A percentile compares a stretch with the other conserved stretches of the same genome.
Conservation (phyloP, 2,113 vertebrate species). For the Scolopax mira region DNA sequence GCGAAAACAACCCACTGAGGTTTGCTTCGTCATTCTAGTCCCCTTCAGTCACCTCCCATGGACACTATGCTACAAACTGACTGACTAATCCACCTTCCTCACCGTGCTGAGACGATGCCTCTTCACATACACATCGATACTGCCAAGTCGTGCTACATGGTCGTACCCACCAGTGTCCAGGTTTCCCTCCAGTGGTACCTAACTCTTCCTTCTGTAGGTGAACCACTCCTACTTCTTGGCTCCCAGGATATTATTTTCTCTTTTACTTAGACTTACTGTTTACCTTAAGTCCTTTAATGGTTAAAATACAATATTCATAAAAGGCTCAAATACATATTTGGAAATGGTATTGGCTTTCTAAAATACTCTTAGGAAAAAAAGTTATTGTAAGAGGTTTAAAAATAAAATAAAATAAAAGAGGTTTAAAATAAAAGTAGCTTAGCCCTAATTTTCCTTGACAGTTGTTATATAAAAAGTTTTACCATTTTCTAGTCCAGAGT, state of each 20-base stretch:
- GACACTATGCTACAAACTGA: neutral
- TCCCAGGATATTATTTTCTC: neutral
- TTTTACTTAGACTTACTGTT: neutral
- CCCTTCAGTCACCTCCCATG: neutral
- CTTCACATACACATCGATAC: neutral
- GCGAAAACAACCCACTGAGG: neutral
- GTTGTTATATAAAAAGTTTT: slow-evolving; percentile 41
- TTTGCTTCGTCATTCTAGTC: fast-evolving
- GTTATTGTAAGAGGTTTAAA: neutral
- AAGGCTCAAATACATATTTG: neutral
- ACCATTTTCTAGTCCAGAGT: neutral
- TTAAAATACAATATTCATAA: neutral
- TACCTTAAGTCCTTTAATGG: neutral
- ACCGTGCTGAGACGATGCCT: neutral
- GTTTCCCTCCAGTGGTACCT: neutral
- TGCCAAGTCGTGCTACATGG: fast-evolving
- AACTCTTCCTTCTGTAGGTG: neutral
- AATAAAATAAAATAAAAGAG: slow-evolving; percentile 12
- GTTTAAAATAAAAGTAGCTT: slow-evolving; percentile 20
- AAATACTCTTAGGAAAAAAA: neutral
- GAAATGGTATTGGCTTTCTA: neutral
- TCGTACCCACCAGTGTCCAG: neutral
- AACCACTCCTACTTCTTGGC: neutral
- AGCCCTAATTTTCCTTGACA: slow-evolving; percentile 38
- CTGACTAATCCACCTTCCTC: neutral